These are phyloP conservation scores for Drosophila setifemur DNA, from an alignment of 1,140 invertebrate species.

Conservation along the genomic window DNA sequence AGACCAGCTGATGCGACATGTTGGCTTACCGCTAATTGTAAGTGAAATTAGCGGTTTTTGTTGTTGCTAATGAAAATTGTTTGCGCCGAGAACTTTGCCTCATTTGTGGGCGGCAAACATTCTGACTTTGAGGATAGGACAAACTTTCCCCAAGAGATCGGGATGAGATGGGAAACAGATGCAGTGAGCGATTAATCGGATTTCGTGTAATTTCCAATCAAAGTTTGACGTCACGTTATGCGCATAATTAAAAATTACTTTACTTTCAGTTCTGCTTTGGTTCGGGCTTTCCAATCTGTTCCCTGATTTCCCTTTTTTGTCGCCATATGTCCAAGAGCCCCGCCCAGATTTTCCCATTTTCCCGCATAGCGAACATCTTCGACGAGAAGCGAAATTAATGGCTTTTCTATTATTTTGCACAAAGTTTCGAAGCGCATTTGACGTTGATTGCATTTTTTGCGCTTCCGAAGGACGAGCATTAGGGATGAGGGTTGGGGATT, in stretches of 20 bases:
- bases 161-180: slow-evolving; percentile 16
- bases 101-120: slow-evolving; percentile 37
- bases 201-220: slow-evolving; percentile 56
- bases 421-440: slow-evolving; percentile 79
- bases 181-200: slow-evolving; percentile 61
- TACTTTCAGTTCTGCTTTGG: slow-evolving; percentile 4
- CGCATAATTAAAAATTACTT: slow-evolving; percentile 80
- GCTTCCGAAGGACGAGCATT: slow-evolving; percentile 43
- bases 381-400: slow-evolving; percentile 80
- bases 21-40: slow-evolving; percentile 72
- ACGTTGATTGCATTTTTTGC: slow-evolving; percentile 78
- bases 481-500: neutral
- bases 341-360: slow-evolving; percentile 5
- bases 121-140: neutral
- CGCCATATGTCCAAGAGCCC: slow-evolving; percentile 44
- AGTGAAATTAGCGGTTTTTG: slow-evolving; percentile 76
- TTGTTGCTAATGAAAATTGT: slow-evolving; percentile 75
- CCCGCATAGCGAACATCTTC: slow-evolving; percentile 48
- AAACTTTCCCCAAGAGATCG: slow-evolving; percentile 6
- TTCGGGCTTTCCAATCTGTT: neutral
- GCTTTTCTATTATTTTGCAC: slow-evolving; percentile 79
- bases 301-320: neutral
- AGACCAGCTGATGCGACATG: slow-evolving; percentile 55
- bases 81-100: slow-evolving; percentile 54
- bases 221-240: slow-evolving; percentile 65